Evolutionary conservation across 2,888 invertebrate genomes (phyloP), one percentile per base, ranked within the genome.

Genomic region (Anoplius nigerrimus): DNA sequence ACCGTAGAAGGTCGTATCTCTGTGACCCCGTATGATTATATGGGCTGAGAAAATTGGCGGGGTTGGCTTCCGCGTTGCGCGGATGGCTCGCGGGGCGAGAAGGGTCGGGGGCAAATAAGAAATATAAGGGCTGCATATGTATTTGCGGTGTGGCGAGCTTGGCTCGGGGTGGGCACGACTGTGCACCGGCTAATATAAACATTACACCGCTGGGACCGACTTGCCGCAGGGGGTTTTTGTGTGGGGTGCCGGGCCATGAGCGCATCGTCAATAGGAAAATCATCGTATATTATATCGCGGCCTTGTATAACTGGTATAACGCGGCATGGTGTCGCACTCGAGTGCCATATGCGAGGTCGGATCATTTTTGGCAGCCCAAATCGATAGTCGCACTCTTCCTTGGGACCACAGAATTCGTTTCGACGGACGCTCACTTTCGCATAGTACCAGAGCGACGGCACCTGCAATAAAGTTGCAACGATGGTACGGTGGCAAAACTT

Each of bases 121-220:
- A 34, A 6, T 34, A 34, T 34, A 34, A 34, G 34, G 11, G 34
- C 34, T n/a, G 8, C 11, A 34, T 34, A 34, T 34, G 21, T 22
- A 22, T 21, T 22, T 8, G 57, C 51, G 22, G 51, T 11, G 45
- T 48, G 8, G 24, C 48, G 20, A 53, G 22, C 22, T 22, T 27
- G 42, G 59, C 55, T 53, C 54, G 48, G 58, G 62, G 46, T 59
- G 64, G 78, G 76, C 60, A 61, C 63, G 75, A 69, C 69, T 75
- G 79, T 83, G 79, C 80, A 83, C 82, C 79, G 72, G 82, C 84
- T 85, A 86, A 88, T 86, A 86, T 83, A 88, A 88, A 87, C 83
- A 86, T 86, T 83, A 85, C 79, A 82, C 83, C 79, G 45, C 69
- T 71, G 83, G 84, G 84, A 81, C 67, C 69, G 59, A 78, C 75